A percentile compares a stretch with the other conserved stretches of the same genome.
These are phyloP conservation scores for Neoarius graeffei DNA, from an alignment of 2,113 vertebrate species.

Conservation along the genomic window DNA sequence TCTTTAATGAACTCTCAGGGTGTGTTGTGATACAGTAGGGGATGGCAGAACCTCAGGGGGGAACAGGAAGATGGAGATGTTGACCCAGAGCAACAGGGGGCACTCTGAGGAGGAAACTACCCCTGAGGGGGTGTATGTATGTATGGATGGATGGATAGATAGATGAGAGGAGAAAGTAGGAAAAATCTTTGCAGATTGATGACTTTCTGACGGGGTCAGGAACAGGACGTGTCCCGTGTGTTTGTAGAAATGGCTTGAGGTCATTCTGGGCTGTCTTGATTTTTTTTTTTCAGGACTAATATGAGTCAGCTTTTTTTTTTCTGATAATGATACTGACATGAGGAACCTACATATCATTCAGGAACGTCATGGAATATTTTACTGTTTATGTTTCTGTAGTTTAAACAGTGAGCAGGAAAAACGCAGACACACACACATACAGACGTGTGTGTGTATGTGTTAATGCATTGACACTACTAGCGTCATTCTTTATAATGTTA, in stretches of 20 bases:
- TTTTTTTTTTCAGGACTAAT: too few relatives aligned
- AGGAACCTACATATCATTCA: neutral
- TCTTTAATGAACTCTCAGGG: neutral
- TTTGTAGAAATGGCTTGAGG: neutral
- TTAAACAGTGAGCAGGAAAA: neutral
- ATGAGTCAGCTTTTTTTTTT: neutral
- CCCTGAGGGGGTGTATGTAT: conserved; percentile 18
- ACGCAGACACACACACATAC: too few relatives aligned
- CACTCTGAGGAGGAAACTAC: conserved; percentile 29
- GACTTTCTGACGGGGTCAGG: conserved; percentile 10
- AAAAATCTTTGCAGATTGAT: conserved; percentile 30
- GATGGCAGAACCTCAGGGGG: conserved; percentile 23
- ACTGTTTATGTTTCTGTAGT: neutral
- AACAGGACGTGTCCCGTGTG: neutral
- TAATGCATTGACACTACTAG: neutral
- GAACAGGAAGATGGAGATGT: conserved; percentile 12
- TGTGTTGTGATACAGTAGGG: neutral
- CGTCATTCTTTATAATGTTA: neutral
- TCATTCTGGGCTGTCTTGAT: neutral
- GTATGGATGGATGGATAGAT: conserved; percentile 22
- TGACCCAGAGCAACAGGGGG: conserved; percentile 18
- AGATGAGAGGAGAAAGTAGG: conserved; percentile 30
- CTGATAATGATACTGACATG: neutral
- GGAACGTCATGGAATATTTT: neutral
- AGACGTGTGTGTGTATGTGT: neutral